Percentiles rank a stretch among this genome's conserved stretches.
These are phyloP conservation scores for Cactoblastis cactorum DNA, from an alignment of 2,888 invertebrate genomes.

Conservation along the genomic window DNA sequence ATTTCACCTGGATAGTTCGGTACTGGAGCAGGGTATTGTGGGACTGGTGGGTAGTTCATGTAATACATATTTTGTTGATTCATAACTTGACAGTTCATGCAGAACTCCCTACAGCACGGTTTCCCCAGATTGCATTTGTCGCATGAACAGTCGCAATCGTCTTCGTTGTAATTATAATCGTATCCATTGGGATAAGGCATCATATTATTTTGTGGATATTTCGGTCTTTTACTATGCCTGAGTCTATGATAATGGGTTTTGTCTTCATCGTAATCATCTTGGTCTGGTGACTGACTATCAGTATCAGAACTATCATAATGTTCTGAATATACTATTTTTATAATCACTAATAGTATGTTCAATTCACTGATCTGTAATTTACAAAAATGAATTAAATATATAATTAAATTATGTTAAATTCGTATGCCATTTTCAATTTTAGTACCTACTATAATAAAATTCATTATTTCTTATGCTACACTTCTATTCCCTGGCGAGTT, in stretches of 20 bases:
- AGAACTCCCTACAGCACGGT: slow-evolving; percentile 35
- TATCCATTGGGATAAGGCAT: slow-evolving; percentile 3
- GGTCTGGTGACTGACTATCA: background rate
- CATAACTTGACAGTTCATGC: slow-evolving; percentile 24
- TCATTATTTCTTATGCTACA: slow-evolving; percentile 4
- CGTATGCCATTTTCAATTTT: background rate
- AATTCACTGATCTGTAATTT: background rate
- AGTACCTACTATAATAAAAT: slow-evolving; percentile 6
- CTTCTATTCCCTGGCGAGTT: background rate
- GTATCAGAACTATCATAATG: background rate
- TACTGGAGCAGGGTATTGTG: slow-evolving; percentile 15
- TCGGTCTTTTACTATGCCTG: background rate
- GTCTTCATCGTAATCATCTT: background rate
- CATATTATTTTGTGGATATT: background rate
- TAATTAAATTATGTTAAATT: background rate
- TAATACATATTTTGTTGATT: slow-evolving; percentile 30
- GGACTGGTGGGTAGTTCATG: slow-evolving; percentile 42
- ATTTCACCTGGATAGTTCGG: background rate
- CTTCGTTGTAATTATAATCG: slow-evolving; percentile 24
- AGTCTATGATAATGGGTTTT: slow-evolving; percentile 5
- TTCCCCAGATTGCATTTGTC: slow-evolving; percentile 30
- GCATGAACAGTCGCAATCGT: slow-evolving; percentile 40
- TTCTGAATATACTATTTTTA: background rate
- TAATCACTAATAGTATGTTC: background rate
- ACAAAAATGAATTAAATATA: background rate